Evolutionary conservation across 64 coral and sea anemone genomes (phyloP), one percentile per base, ranked within the genome.

Genomic region (Pocillopora verrucosa): DNA sequence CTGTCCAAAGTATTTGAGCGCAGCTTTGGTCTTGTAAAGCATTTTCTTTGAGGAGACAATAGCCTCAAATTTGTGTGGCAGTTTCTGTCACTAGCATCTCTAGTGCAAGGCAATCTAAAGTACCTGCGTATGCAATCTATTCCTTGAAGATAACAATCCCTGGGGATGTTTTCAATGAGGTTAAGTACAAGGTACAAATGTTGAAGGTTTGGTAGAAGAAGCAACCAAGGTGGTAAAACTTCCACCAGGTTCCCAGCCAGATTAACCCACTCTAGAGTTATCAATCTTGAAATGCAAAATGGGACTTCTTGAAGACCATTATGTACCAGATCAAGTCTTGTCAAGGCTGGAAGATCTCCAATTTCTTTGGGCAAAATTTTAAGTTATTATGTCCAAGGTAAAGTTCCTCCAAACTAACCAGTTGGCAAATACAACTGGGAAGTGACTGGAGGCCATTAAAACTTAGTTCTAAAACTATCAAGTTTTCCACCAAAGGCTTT

Each of bases 81-180:
- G 58, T 72, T 35, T 9, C 37, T 9, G 11, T 19, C 38, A 22
- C 67, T 19, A 41, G 41, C 34, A 67, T 75, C 76, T 17, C 65
- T 74, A 13, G 65, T 78, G 4, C 80, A n/a, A 56, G 38, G 6
- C 58, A 93, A 24, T 86, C 69, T 25, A 77, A 90, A 96, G 51
- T 90, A 96, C 56, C 90, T 81, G 58, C 88, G 80, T 10, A 96
- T 79, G 38, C 56, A 58, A 3, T 35, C 37, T 34, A 96, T 62
- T 7, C 88, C 84, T 62, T 83, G 67, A 15, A 92, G 86, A 70
- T 80, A 93, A 36, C 93, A 34, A 0, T 96, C 91, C 76, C 51
- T 93, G 41, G 94, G 94, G 14, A 96, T 86, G 56, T 96, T 96
- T 74, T 93, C 91, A 58, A 96, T 76, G 58, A 92, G 88, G 63